These are phyloP conservation scores for Rhagoletis zephyria DNA, from an alignment of 1,140 invertebrate species.

Conservation along the genomic window DNA sequence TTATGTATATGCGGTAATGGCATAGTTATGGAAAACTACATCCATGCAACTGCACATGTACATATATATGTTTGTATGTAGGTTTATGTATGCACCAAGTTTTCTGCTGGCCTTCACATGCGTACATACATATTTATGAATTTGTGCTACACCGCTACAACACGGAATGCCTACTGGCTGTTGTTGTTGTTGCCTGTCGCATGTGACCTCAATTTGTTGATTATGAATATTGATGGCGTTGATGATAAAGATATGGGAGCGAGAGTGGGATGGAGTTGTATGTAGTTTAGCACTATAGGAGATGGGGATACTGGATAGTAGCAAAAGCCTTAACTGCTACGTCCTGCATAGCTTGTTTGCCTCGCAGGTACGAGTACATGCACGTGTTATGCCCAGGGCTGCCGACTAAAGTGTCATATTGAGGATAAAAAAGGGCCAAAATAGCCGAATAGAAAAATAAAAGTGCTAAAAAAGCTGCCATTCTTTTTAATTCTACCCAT, in stretches of 20 bases:
- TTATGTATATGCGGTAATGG: neutral
- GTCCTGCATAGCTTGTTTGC: neutral
- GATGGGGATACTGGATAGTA: too few species aligned
- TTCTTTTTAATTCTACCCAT: too few species aligned
- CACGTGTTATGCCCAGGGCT: too few species aligned
- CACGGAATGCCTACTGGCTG: neutral
- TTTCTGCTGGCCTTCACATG: neutral
- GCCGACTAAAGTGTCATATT: too few species aligned
- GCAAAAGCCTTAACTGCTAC: neutral
- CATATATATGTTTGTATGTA: too few species aligned
- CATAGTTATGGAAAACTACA: neutral
- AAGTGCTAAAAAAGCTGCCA: too few species aligned
- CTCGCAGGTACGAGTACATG: too few species aligned
- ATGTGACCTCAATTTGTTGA: slow-evolving; percentile 51
- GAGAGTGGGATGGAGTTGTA: neutral
- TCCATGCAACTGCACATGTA: neutral
- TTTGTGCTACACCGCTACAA: neutral
- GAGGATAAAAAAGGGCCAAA: too few species aligned
- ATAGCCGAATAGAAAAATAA: too few species aligned
- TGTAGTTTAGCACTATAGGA: neutral
- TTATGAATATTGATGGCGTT: slow-evolving; percentile 44
- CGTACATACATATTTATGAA: neutral
- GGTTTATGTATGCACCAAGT: neutral
- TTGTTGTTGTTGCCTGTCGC: neutral
- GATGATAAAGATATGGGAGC: neutral